Base-by-base conservation (phyloP, 2,888 invertebrate species). In the Macrosoma leucophasiata region DNA sequence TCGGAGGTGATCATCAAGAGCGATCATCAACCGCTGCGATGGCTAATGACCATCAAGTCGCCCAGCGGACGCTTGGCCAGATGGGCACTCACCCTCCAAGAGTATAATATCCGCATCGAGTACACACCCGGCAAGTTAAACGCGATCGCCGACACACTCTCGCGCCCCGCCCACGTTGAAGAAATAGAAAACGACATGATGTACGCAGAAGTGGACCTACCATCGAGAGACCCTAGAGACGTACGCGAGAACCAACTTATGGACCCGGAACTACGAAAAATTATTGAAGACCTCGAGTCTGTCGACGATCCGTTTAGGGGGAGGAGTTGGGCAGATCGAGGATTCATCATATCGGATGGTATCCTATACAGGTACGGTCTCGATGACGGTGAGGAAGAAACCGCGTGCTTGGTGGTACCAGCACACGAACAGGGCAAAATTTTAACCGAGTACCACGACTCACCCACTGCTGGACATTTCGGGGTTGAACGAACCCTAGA, bases 1-100 rank as follows among this genome's bases (percentile, higher is more conserved):
- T 9, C 74, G 65, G 70, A 56, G 53, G 3, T 36, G 64, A 45
- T 43, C 1, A 43, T 76, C 0, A 40, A 49, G 6, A 65, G 63
- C 0, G 75, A 76, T 45, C 76, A 41, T 17, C 41, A 41, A 14
- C 28, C 34, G 2, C 20, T 41, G 1, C 18, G 18, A 4, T 41
- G 41, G 41, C 34, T 41, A 3, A 21, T 37, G 28, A 17, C 17
- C 2, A 3, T 30, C 3, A 39, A 34, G 11, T 32, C 46, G 0
- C 46, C 42, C 9, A 41, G 31, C n/a, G 41, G 41, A 0, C 33
- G 41, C 7, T 13, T 43, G 4, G 41, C 41, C 4, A 19, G 43
- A 13, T 43, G 41, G 43, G 43, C 43, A 1, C 19, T 46, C 5
- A 7, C 21, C 20, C 33, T 79, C 1, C 62, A 70, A 39, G 40